phyloP scores from a whole-genome alignment of 1,140 invertebrate genomes.

The Drosophila lacertosa region DNA sequence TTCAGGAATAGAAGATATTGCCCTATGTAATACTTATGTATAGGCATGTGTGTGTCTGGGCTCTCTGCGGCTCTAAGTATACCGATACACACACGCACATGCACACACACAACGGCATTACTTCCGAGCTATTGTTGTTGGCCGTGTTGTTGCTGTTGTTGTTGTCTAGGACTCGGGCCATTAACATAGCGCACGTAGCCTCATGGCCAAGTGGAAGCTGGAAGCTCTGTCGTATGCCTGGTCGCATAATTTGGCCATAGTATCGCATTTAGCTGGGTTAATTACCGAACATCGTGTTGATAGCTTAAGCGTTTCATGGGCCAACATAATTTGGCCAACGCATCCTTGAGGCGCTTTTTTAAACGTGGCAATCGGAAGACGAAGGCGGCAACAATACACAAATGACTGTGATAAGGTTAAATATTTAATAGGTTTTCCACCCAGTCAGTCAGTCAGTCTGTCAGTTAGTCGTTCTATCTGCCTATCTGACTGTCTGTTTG shows the following conservation, averaged over 20 bases:
- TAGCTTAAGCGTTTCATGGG: constrained; percentile 78
- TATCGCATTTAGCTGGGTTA: constrained; percentile 76
- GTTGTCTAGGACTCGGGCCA: constrained; percentile 39
- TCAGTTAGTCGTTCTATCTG: constrained; percentile 32
- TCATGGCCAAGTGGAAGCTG: constrained; percentile 24
- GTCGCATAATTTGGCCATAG: constrained; percentile 65
- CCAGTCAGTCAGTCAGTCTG: constrained; percentile 38
- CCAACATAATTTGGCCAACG: constrained; percentile 56
- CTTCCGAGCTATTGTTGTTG: constrained; percentile 3
- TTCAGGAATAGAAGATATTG: too few species aligned
- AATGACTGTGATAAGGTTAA: constrained; percentile 74
- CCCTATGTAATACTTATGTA: too few species aligned
- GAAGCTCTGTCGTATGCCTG: constrained; percentile 19
- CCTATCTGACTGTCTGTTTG: constrained; percentile 26
- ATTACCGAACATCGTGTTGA: constrained; percentile 80
- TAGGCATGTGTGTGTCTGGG: too few species aligned
- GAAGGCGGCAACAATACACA: constrained; percentile 15
- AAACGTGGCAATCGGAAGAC: constrained; percentile 26
- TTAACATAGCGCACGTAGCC: constrained; percentile 63
- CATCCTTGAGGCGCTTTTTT: constrained; percentile 58
- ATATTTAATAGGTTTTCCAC: constrained; percentile 71
- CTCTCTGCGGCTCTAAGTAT: too few species aligned
- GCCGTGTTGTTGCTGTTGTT: constrained; percentile 10
- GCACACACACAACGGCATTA: neutral
- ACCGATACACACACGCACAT: constrained; percentile 10